phyloP scores from a whole-genome alignment of 2,797 vertebrate species.

The Anguilla pacifica region DNA sequence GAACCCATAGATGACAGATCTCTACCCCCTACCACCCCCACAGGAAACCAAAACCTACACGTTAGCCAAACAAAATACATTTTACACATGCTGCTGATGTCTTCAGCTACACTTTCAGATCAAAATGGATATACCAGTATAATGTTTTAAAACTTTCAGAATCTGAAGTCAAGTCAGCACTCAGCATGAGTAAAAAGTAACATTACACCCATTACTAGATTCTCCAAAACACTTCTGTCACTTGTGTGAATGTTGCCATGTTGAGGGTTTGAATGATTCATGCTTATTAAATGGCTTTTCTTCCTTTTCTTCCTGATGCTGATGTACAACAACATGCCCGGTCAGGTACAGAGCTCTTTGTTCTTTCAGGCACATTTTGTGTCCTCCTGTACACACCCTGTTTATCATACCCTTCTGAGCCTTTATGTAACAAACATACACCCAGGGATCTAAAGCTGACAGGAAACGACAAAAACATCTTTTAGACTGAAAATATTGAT shows the following conservation, averaged over 20 bases:
- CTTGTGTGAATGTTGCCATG: neutral
- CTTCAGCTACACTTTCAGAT: neutral
- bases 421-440: neutral
- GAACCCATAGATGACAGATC: neutral
- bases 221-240: slow-evolving; percentile 1
- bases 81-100: neutral
- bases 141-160: neutral
- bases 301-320: neutral
- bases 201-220: neutral
- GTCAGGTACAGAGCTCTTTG: neutral
- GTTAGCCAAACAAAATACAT: neutral
- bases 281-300: neutral
- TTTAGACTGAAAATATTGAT: neutral
- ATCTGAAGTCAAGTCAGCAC: neutral
- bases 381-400: neutral
- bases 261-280: slow-evolving; percentile 13
- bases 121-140: neutral
- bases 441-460: neutral
- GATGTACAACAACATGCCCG: neutral
- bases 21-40: neutral
- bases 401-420: neutral
- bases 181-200: neutral
- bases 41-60: neutral
- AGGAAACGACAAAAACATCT: neutral
- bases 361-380: neutral